Conservation (phyloP, 2,888 invertebrate genomes). For the Sympetrum striolatum region DNA sequence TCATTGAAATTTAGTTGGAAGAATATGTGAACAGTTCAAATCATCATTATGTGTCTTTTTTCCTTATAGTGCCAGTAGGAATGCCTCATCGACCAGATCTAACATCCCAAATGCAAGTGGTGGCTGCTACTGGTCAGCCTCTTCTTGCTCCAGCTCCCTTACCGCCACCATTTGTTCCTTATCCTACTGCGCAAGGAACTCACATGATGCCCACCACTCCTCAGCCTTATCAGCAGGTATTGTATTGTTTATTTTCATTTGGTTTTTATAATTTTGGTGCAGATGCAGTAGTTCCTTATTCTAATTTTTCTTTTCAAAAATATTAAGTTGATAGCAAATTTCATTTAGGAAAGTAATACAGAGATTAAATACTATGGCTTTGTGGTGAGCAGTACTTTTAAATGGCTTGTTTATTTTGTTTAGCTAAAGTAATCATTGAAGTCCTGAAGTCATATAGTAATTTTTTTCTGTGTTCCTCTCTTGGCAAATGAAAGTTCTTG, state of each 20-base stretch:
- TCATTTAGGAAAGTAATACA: too few species aligned
- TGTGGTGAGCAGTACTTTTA: too few species aligned
- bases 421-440: too few species aligned
- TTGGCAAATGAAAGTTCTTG: too few species aligned
- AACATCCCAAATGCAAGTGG: conserved; percentile 80
- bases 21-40: neutral
- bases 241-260: neutral
- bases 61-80: conserved; percentile 59
- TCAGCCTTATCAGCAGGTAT: conserved; percentile 59
- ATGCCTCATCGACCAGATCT: conserved; percentile 63
- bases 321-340: too few species aligned
- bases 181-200: conserved; percentile 57
- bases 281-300: too few species aligned
- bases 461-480: too few species aligned
- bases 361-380: too few species aligned
- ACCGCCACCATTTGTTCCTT: conserved; percentile 60
- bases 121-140: conserved; percentile 82
- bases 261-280: too few species aligned
- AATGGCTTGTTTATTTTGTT: too few species aligned
- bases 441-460: too few species aligned
- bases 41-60: neutral
- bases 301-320: too few species aligned
- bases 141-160: conserved; percentile 81
- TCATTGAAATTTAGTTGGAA: neutral
- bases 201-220: conserved; percentile 54